Percentiles rank a stretch among this genome's conserved stretches.
These are phyloP conservation scores for Phalacrocorax pelagicus DNA, from an alignment of 2,113 vertebrate species.

Conservation along the genomic window DNA sequence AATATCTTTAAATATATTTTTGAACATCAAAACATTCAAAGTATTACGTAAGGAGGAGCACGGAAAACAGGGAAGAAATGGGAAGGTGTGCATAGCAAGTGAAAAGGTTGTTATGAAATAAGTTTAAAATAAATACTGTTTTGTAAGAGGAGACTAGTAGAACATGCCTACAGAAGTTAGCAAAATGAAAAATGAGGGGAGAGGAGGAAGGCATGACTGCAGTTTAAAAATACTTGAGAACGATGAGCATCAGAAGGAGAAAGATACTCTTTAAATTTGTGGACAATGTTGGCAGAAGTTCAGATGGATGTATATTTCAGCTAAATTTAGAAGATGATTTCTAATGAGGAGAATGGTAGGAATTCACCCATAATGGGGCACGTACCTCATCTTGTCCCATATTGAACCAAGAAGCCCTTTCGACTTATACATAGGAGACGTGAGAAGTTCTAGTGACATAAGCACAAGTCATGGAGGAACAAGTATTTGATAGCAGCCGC, in stretches of 20 bases:
- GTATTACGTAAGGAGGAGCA: neutral
- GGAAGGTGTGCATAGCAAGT: neutral
- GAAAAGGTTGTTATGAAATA: neutral
- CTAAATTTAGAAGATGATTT: neutral
- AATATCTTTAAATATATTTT: neutral
- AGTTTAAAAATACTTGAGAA: neutral
- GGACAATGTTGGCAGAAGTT: neutral
- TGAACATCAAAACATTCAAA: neutral
- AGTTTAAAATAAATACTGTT: neutral
- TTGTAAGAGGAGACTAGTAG: neutral
- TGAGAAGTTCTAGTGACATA: neutral
- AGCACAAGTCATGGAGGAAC: neutral
- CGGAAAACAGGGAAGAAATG: neutral
- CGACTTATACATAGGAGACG: rapidly evolving
- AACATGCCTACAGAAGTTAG: neutral
- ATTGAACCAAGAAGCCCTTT: neutral
- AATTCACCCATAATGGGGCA: neutral
- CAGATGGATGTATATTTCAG: neutral
- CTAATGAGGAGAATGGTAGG: neutral
- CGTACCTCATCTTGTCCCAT: neutral
- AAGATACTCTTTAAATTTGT: neutral
- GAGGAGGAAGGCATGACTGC: neutral
- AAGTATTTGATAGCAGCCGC: neutral
- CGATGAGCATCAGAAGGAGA: neutral
- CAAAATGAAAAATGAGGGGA: neutral